A percentile compares a stretch with the other conserved stretches of the same genome.
Evolutionary conservation across 2,888 invertebrate genomes (phyloP).

Genomic region (Drosophila barbarae): DNA sequence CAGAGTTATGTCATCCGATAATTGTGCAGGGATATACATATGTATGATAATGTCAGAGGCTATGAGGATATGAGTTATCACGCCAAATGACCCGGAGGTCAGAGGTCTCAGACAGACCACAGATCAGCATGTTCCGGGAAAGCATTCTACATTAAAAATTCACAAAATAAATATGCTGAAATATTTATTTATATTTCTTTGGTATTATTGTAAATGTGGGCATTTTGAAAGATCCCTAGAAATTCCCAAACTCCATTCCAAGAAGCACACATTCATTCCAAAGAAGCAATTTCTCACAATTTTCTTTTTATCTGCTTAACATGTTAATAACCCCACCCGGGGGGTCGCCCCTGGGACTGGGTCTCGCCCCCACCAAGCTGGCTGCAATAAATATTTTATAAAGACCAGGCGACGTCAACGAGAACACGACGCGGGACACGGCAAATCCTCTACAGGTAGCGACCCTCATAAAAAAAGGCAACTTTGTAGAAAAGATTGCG

Average conservation of each 20-base stretch:
- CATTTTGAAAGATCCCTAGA: neutral
- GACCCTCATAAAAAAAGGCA: conserved; percentile 51
- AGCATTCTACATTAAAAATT: neutral
- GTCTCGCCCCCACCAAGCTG: conserved; percentile 16
- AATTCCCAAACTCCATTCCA: neutral
- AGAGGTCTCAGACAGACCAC: conserved; percentile 3
- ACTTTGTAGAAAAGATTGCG: conserved; percentile 51
- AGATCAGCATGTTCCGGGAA: neutral
- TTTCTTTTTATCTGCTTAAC: conserved; percentile 24
- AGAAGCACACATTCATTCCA: conserved; percentile 2
- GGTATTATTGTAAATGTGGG: too few relatives aligned
- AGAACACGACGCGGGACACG: conserved; percentile 33
- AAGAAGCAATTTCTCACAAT: conserved; percentile 15
- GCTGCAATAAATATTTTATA: conserved; percentile 53
- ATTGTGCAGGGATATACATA: conserved; percentile 8
- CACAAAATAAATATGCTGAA: neutral
- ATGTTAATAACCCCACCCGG: conserved; percentile 40
- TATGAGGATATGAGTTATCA: conserved; percentile 23
- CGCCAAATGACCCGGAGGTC: conserved; percentile 14
- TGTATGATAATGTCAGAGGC: conserved; percentile 8
- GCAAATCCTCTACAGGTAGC: conserved; percentile 46
- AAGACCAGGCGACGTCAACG: conserved; percentile 43
- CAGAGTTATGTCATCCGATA: conserved; percentile 6
- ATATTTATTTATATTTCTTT: neutral
- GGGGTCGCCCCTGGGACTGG: conserved; percentile 5